These are phyloP conservation scores for Toxostoma redivivum DNA, from an alignment of 2,113 vertebrate genomes.

Conservation along the genomic window DNA sequence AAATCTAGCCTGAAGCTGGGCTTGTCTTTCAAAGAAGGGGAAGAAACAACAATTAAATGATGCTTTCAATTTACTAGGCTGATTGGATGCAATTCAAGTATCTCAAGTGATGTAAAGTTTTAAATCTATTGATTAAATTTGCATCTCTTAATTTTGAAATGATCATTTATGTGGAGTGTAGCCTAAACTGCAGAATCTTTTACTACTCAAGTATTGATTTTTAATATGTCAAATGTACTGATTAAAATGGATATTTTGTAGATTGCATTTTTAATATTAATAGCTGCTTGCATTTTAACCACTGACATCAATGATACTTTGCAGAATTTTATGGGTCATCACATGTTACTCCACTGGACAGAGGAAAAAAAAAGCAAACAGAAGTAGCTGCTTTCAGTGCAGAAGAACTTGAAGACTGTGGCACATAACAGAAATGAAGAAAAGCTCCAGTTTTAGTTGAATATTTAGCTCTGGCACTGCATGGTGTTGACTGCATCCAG, in stretches of 20 bases:
- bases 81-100: slow-evolving; percentile 56
- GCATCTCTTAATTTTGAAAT: slow-evolving; percentile 63
- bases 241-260: slow-evolving; percentile 25
- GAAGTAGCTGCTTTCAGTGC: neutral
- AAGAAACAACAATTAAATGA: slow-evolving; percentile 17
- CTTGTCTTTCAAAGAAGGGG: neutral
- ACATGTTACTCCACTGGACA: neutral
- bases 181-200: slow-evolving; percentile 41
- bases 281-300: neutral
- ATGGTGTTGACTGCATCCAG: neutral
- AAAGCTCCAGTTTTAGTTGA: neutral
- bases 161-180: slow-evolving; percentile 19
- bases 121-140: slow-evolving; percentile 69
- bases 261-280: neutral
- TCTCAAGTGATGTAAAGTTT: slow-evolving; percentile 50
- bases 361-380: neutral
- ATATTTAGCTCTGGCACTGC: neutral
- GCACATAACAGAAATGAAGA: neutral
- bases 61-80: slow-evolving; percentile 24
- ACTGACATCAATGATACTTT: neutral
- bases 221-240: slow-evolving; percentile 25
- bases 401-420: neutral
- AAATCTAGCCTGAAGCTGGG: neutral
- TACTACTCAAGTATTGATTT: slow-evolving; percentile 25
- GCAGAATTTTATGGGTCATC: neutral